Conservation (phyloP, 1,140 invertebrate genomes). For the Theocolax elegans region DNA sequence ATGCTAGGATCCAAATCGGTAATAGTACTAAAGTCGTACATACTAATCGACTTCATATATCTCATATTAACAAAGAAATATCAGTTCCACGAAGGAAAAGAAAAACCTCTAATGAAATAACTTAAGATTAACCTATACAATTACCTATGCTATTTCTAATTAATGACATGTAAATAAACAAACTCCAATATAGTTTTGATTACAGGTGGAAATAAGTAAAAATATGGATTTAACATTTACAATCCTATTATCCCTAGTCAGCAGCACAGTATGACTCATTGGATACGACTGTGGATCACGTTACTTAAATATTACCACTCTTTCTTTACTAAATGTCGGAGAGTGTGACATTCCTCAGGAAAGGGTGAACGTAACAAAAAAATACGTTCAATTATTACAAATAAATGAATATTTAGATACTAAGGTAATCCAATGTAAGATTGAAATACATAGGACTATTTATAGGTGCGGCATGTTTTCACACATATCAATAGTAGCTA, state of each 20-base stretch:
- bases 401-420: background rate
- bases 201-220: background rate
- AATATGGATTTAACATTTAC: too few species aligned
- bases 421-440: background rate
- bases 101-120: background rate
- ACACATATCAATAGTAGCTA: background rate
- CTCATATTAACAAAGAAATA: conserved; percentile 30
- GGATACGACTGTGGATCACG: background rate
- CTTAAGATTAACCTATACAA: too few species aligned
- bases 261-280: too few species aligned
- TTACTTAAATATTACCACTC: background rate
- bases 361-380: background rate
- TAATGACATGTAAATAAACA: too few species aligned
- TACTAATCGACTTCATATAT: too few species aligned
- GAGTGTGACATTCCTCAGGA: background rate
- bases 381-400: background rate
- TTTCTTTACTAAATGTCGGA: background rate
- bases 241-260: too few species aligned
- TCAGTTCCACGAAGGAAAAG: conserved; percentile 29
- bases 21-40: too few species aligned
- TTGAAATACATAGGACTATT: background rate
- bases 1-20: too few species aligned
- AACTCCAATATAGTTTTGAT: too few species aligned
- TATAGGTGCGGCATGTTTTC: background rate
- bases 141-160: background rate